phyloP scores from a whole-genome alignment of 2,797 vertebrate species.

The Oryzias sinensis region DNA sequence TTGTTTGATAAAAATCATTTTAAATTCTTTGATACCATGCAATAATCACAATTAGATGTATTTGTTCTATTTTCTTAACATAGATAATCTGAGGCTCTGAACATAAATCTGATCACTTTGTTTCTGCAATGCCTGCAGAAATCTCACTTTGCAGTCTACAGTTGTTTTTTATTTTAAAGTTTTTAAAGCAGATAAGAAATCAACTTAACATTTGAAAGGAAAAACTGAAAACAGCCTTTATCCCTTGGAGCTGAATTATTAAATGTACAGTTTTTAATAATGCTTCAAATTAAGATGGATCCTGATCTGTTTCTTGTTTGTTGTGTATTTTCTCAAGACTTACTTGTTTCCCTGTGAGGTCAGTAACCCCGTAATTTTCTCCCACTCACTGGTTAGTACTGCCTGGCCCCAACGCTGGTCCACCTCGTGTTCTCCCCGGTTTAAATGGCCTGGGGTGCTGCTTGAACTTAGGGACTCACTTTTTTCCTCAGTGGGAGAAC shows the following conservation, averaged over 20 bases:
- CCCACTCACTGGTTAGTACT: constrained; percentile 70
- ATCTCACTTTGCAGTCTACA: not conserved
- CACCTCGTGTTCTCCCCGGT: constrained; percentile 62
- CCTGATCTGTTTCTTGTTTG: constrained; percentile 63
- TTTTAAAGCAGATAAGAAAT: not conserved
- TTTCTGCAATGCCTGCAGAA: no score
- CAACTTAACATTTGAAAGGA: constrained; percentile 5
- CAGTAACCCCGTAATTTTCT: constrained; percentile 72
- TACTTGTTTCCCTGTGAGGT: constrained; percentile 71
- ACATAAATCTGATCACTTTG: no score
- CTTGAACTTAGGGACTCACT: constrained; percentile 77
- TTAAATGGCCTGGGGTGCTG: constrained; percentile 66
- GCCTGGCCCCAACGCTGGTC: constrained; percentile 48
- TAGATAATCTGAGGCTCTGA: no score
- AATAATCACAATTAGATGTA: no score
- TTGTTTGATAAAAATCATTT: no score
- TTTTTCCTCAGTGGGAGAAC: constrained; percentile 74
- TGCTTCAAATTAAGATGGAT: constrained; percentile 47
- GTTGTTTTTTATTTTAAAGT: constrained; percentile 2
- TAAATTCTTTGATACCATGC: no score
- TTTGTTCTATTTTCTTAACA: no score
- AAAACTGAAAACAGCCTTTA: constrained; percentile 30
- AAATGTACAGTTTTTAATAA: constrained; percentile 46
- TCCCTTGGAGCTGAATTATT: constrained; percentile 14
- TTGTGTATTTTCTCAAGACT: constrained; percentile 77